phyloP scores from a whole-genome alignment of 2,797 vertebrate genomes.

The Hippopotamyrus pictus region DNA sequence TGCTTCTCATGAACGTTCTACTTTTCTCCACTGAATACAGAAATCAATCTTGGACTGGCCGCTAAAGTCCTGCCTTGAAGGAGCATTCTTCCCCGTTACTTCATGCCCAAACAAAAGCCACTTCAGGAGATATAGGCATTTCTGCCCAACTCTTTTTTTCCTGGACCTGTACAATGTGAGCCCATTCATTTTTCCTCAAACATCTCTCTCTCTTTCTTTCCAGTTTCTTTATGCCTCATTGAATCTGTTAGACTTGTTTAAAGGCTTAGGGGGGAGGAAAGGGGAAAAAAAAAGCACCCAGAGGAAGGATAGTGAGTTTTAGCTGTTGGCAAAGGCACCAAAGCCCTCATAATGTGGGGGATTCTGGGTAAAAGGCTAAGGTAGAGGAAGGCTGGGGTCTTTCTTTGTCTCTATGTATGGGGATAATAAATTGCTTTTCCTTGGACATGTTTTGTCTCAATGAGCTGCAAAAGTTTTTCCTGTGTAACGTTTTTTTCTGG shows the following conservation, averaged over 20 bases:
- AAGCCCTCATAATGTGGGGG: slow-evolving; percentile 44
- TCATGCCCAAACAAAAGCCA: slow-evolving; percentile 79
- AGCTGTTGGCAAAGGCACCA: slow-evolving; percentile 47
- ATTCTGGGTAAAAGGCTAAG: slow-evolving; percentile 38
- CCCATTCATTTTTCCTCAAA: slow-evolving; percentile 65
- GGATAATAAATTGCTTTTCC: slow-evolving; percentile 35
- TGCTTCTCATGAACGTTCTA: slow-evolving; percentile 91
- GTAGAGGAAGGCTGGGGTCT: slow-evolving; percentile 33
- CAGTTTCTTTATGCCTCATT: slow-evolving; percentile 72
- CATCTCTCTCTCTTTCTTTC: slow-evolving; percentile 61
- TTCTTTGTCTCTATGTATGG: slow-evolving; percentile 34
- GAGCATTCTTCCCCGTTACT: slow-evolving; percentile 76
- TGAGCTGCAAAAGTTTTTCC: slow-evolving; percentile 30
- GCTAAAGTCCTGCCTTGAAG: slow-evolving; percentile 75
- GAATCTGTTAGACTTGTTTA: slow-evolving; percentile 68
- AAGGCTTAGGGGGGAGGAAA: slow-evolving; percentile 32
- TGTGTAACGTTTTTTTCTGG: neutral
- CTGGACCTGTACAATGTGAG: slow-evolving; percentile 64
- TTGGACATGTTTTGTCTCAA: slow-evolving; percentile 30
- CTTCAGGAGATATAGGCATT: slow-evolving; percentile 79
- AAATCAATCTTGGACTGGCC: slow-evolving; percentile 77
- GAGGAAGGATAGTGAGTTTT: slow-evolving; percentile 48
- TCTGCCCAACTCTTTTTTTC: slow-evolving; percentile 65
- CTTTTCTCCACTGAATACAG: slow-evolving; percentile 85
- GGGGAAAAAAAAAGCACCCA: slow-evolving; percentile 60